Base-by-base conservation (phyloP, 2,113 vertebrate genomes). In the Alligator mississippiensis region DNA sequence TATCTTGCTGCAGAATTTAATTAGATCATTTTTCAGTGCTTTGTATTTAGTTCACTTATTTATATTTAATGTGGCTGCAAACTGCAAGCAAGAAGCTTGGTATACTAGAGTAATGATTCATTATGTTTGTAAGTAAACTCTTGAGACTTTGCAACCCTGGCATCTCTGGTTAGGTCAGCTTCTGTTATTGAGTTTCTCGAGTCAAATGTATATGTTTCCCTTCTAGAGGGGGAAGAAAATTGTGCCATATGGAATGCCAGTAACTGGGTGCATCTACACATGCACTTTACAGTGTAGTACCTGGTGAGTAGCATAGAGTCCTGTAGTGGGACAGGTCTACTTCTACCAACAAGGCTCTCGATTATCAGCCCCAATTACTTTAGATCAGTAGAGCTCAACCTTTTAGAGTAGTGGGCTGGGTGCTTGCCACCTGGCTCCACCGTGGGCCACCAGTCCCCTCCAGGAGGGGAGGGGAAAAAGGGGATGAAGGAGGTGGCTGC, bases 61-160 rank as follows among this genome's bases (percentile, higher is more conserved):
- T 98, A 98, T 98, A 98, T 98, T 98, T 98, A 98, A 98, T 98
- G 97, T 83, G 85, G 81, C 90, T 94, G 86, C 89, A 96, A 97
- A 97, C 93, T 96, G 95, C 93, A 95, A 97, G 89, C 75, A 79
- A 93, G 90, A 91, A 95, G 55, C 80, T 96, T 92, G 90, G 81
- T 84, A 98, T 96, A 95, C 80, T 74, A 92, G 92, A 34, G 4
- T 97, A 97, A 97, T 97, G 96, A 97, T 96, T 91, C 95, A 96
- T 97, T 78, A 64, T 96, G 93, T 91, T 95, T 87, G 75, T 28
- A 61, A 95, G 90, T 94, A 93, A 96, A 95, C 91, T 96, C 76
- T 89, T 1, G 84, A 94, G 95, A 93, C 93, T 96, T 89, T 93
- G 93, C 58, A 61, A 74, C 90, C 77, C 79, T 76, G 61, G 91